These are phyloP conservation scores for Sinocyclocheilus grahami DNA, from an alignment of 2,113 vertebrate genomes.

Conservation along the genomic window DNA sequence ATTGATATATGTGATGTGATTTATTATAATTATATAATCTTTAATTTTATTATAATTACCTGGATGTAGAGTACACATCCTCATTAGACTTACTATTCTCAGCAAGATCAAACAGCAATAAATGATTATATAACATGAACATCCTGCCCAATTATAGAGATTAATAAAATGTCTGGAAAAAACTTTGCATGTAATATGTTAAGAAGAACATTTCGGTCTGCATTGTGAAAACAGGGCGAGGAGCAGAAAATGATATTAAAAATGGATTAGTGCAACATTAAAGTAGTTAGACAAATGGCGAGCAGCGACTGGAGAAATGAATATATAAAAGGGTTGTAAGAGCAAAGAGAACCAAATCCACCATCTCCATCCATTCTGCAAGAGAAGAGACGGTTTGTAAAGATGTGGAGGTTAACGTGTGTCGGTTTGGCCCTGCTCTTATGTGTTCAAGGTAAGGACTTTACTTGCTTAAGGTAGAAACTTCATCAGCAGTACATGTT, in stretches of 20 bases:
- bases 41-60: neutral
- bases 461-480: neutral
- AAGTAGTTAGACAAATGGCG: neutral
- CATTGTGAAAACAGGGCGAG: constrained; percentile 2
- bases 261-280: neutral
- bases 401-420: constrained; percentile 32
- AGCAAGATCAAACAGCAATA: neutral
- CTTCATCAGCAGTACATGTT: neutral
- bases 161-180: neutral
- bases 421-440: constrained; percentile 27
- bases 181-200: neutral
- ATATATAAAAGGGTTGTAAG: constrained; percentile 7
- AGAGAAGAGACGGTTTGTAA: neutral
- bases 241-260: neutral
- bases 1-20: neutral
- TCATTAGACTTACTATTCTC: neutral
- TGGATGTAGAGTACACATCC: neutral
- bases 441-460: constrained; percentile 29
- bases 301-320: fast-evolving
- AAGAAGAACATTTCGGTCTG: neutral
- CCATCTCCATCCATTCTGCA: neutral
- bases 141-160: neutral
- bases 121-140: neutral
- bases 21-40: neutral
- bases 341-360: neutral